Conservation (phyloP, 2,113 vertebrate genomes). For the Ibidorhyncha struthersii region DNA sequence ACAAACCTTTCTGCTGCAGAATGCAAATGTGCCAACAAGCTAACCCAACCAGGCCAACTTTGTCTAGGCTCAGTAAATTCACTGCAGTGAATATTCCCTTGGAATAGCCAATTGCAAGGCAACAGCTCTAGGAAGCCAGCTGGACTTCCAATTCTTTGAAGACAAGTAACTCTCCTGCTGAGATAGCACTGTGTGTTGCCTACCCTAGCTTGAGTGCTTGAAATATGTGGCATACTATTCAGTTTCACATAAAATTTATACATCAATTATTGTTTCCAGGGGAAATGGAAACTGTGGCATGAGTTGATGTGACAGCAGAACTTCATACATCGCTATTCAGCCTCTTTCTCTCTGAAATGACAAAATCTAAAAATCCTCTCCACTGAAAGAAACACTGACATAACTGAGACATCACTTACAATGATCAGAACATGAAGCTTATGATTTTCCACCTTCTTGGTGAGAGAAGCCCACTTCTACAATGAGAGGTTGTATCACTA, state of each 20-base stretch:
- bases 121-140: neutral
- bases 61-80: conserved; percentile 7
- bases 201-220: neutral
- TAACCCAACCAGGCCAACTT: conserved; percentile 36
- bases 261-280: neutral
- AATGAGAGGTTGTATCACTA: neutral
- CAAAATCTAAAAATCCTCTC: neutral
- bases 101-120: neutral
- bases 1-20: conserved; percentile 55
- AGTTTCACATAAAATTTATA: neutral
- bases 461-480: neutral
- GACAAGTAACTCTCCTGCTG: neutral
- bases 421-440: neutral
- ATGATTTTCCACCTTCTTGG: neutral
- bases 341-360: neutral
- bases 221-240: neutral
- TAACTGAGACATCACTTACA: neutral
- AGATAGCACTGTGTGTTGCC: neutral
- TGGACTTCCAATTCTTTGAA: neutral
- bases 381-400: neutral
- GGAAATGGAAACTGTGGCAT: neutral
- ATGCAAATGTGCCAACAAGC: conserved; percentile 36
- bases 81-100: neutral
- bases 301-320: neutral
- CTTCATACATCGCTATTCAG: neutral